These are phyloP conservation scores for Sesamia inferens DNA, from an alignment of 2,888 invertebrate species.

Conservation along the genomic window DNA sequence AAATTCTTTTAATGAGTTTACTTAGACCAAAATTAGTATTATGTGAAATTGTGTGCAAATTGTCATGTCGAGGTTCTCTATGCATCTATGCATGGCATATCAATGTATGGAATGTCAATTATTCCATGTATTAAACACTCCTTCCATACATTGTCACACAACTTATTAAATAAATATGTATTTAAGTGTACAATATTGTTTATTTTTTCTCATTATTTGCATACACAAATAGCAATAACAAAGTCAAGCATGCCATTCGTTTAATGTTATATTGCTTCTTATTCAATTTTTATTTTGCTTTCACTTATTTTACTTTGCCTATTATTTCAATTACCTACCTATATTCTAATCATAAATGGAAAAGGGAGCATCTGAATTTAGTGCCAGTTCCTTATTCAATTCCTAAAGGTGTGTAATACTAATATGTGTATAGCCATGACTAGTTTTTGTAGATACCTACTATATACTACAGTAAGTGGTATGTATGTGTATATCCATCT, in stretches of 20 bases:
- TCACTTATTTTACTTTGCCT: constrained; percentile 11
- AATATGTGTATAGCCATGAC: constrained; percentile 35
- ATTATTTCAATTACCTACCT: constrained; percentile 3
- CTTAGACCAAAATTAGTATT: constrained; percentile 75
- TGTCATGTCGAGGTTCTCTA: constrained; percentile 47
- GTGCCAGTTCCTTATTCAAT: constrained; percentile 31
- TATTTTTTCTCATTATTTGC: constrained; percentile 46
- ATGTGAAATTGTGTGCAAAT: constrained; percentile 60
- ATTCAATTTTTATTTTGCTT: constrained; percentile 18
- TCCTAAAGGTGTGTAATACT: constrained; percentile 31
- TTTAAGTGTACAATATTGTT: constrained; percentile 62
- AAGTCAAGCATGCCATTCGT: constrained; percentile 23
- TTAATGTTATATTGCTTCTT: constrained; percentile 34
- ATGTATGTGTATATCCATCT: constrained; percentile 6
- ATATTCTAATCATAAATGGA: constrained; percentile 9
- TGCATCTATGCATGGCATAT: constrained; percentile 62
- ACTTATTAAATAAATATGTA: constrained; percentile 62
- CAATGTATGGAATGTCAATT: constrained; percentile 77
- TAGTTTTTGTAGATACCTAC: constrained; percentile 28
- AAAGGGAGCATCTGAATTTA: constrained; percentile 21
- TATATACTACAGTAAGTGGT: not conserved
- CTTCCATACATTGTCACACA: constrained; percentile 80
- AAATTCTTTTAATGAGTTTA: constrained; percentile 54
- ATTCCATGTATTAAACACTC: constrained; percentile 63
- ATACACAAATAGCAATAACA: constrained; percentile 31